Percentiles rank a stretch among this genome's conserved stretches.
Conservation (phyloP, 2,888 invertebrate genomes). For the Melieria crassipennis region DNA sequence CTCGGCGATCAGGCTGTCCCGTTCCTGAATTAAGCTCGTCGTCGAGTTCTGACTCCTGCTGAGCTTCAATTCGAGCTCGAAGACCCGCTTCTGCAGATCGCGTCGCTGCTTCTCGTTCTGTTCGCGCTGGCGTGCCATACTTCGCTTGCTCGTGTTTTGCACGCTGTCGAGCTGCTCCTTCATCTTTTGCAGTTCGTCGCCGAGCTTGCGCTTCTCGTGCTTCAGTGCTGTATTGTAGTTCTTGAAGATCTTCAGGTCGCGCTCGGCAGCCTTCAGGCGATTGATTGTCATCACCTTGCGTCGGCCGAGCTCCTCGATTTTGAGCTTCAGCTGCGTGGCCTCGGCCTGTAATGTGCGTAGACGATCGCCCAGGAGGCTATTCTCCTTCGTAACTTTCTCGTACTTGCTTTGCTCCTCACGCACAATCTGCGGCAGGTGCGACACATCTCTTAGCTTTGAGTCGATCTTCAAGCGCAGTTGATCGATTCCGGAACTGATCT, state of each 20-base stretch:
- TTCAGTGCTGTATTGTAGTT: constrained; percentile 58
- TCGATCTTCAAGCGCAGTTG: constrained; percentile 57
- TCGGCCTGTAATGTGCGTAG: constrained; percentile 52
- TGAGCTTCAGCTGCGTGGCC: constrained; percentile 50
- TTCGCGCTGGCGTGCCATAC: constrained; percentile 60
- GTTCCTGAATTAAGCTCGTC: constrained; percentile 57
- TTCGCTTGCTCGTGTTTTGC: constrained; percentile 54
- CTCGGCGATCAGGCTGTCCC: constrained; percentile 61
- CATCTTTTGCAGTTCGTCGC: constrained; percentile 52
- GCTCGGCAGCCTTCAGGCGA: constrained; percentile 55
- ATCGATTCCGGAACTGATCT: constrained; percentile 56
- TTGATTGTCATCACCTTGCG: constrained; percentile 53
- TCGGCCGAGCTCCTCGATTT: constrained; percentile 58
- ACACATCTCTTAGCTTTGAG: constrained; percentile 56
- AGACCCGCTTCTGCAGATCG: constrained; percentile 59
- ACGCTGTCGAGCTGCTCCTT: constrained; percentile 55
- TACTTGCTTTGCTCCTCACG: constrained; percentile 58
- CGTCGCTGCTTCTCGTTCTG: constrained; percentile 60
- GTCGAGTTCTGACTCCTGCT: constrained; percentile 62
- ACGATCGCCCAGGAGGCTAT: constrained; percentile 53
- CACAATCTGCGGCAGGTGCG: constrained; percentile 56
- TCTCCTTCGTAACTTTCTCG: constrained; percentile 56
- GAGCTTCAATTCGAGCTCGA: constrained; percentile 61
- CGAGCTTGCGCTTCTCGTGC: constrained; percentile 56
- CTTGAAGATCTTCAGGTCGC: constrained; percentile 60